phyloP scores from a whole-genome alignment of 2,113 vertebrate genomes.

The Ciconia maguari region DNA sequence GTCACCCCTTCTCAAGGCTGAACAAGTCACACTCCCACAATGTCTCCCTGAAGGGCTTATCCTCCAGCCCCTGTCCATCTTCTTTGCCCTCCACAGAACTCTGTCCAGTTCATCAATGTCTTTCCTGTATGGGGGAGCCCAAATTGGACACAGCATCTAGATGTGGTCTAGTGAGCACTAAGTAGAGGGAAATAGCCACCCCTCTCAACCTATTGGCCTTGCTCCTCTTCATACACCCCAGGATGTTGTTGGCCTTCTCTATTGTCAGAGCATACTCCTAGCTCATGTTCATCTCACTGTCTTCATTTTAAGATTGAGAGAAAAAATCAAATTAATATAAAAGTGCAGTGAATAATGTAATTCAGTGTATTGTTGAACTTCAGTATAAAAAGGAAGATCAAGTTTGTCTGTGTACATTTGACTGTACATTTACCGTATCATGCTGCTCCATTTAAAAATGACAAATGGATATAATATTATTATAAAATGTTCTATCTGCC shows the following conservation, averaged over 20 bases:
- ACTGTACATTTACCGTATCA: not conserved
- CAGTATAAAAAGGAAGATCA: not conserved
- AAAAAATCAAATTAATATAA: not conserved
- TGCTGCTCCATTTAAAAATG: not conserved
- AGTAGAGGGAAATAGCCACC: not conserved
- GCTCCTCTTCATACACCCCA: not conserved
- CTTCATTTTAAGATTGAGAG: not conserved
- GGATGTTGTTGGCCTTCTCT: not conserved
- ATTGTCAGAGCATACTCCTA: not conserved
- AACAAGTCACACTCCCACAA: not conserved
- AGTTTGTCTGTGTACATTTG: not conserved
- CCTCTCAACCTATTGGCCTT: not conserved
- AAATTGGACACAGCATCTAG: too few relatives aligned
- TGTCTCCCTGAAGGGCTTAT: fast-evolving
- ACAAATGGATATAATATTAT: not conserved
- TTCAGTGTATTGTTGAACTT: not conserved
- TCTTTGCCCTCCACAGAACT: not conserved
- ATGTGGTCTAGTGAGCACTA: not conserved
- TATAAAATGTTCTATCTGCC: not conserved
- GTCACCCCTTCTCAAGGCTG: not conserved
- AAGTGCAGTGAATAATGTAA: not conserved
- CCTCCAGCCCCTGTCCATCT: not conserved
- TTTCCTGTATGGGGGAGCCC: fast-evolving
- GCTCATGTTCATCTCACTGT: not conserved
- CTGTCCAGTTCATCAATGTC: not conserved